Evolutionary conservation across 2,113 vertebrate species (phyloP), one percentile per base, ranked within the genome.

Genomic region (Entomyzon cyanotis): DNA sequence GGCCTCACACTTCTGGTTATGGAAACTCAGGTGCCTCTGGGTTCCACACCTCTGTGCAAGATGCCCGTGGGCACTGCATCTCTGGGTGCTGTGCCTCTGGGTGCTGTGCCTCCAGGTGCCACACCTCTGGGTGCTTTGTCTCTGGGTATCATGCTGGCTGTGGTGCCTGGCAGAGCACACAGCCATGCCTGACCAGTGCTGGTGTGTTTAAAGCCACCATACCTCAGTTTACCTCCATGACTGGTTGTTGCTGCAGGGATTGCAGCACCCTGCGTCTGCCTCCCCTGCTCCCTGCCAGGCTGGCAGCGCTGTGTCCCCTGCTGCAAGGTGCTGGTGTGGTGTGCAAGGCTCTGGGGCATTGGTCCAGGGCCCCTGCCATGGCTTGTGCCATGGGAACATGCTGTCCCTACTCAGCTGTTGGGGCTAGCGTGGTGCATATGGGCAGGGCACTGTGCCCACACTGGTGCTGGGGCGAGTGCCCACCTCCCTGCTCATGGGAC

Each of bases 401-500:
- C 50, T 77, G 59, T 5, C 15, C 44, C 21, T 35, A 10, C 49
- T 25, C 0, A 5, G 76, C 28, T 8, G 1, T 1, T 21, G 10
- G 37, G 25, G 35, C n/a, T 73, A 73, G 39, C 23, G 44, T 63
- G 0, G 0, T 28, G 58, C 2, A 1, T 4, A 6, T 49, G 41
- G 18, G 21, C 62, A 85, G 47, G 31, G 41, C 37, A 24, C 8
- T 21, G 60, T 75, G 80, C 58, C 39, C 62, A n/a, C 21, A 3
- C 2, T 41, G 31, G n/a, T 4, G 15, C 47, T 62, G 63, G 23
- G 52, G 5, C 0, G 4, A 39, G 11, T 28, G 24, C 28, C 37
- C 62, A 50, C 23, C 13, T 7, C n/a, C 35, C 23, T 49, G n/a
- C 31, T 59, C 2, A 5, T 4, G 7, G 27, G 33, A 37, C 21